Conservation (phyloP, 2,888 invertebrate genomes). For the Sclerodermus sp. region DNA sequence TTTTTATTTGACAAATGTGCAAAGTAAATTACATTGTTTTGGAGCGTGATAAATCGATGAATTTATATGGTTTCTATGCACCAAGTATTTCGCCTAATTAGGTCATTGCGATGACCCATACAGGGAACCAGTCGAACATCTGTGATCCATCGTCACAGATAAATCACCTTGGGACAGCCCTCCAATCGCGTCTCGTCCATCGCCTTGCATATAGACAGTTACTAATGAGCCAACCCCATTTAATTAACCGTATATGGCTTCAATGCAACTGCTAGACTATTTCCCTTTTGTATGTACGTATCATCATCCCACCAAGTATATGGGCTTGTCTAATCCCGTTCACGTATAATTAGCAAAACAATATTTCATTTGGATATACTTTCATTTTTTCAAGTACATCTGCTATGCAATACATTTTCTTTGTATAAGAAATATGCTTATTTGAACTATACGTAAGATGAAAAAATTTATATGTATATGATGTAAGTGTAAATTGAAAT, state of each 20-base stretch:
- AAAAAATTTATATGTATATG: no score
- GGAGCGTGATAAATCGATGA: no score
- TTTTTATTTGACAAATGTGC: no score
- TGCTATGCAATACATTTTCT: no score
- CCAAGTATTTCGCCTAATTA: conserved; percentile 28
- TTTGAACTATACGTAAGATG: no score
- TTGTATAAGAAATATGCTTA: no score
- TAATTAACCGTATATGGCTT: conserved; percentile 41
- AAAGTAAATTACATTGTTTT: no score
- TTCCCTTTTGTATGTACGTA: conserved; percentile 25
- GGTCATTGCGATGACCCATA: conserved; percentile 28
- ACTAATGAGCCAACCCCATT: conserved; percentile 44
- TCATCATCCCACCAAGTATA: conserved; percentile 10
- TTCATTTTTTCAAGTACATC: conserved; percentile 17
- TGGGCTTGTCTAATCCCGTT: not conserved
- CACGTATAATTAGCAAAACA: conserved; percentile 12
- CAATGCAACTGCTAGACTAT: conserved; percentile 38
- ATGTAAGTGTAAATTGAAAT: no score
- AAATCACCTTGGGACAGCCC: conserved; percentile 44
- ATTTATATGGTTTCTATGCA: conserved; percentile 12
- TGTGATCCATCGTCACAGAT: conserved; percentile 42
- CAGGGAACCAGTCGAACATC: conserved; percentile 40
- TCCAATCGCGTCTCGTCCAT: conserved; percentile 40
- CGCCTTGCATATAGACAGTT: conserved; percentile 46
- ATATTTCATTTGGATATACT: conserved; percentile 17